Evolutionary conservation across 2,888 invertebrate species (phyloP), one percentile per base, ranked within the genome.

Genomic region (Elmis aenea): DNA sequence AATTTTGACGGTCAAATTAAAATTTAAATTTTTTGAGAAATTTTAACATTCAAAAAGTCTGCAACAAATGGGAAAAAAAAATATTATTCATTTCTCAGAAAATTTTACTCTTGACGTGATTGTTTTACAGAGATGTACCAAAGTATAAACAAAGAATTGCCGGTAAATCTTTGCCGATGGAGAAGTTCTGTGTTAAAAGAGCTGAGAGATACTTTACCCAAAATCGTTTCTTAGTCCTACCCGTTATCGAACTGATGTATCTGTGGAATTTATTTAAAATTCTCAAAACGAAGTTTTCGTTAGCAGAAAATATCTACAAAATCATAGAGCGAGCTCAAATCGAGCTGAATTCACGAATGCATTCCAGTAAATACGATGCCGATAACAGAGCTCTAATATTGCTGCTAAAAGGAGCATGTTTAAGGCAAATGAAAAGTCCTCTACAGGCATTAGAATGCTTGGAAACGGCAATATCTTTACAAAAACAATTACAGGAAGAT

Each of bases 131-230:
- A 51, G 77, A 83, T 52, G 88, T 90, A 3, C 87, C 93, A 2
- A 73, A 74, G 32, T 81, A 82, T 65, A 91, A 90, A 57, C 89
- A 93, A 60, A 77, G 88, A 37, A 89, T 96, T 34, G 94, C 95
- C 15, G 96, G 97, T 0, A 96, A 96, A 69, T 95, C 95, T 0
- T 69, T 97, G 46, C 96, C 97, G 1, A 85, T 95, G 80, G 96
- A 97, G 68, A 97, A 97, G 67, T 96, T 95, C 68, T 85, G 87
- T 26, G 79, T 89, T n/a, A 85, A 83, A 59, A 89, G 91, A 52
- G 79, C 90, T 25, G 79, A 81, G 48, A 76, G 92, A 30, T 95
- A 81, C 67, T 75, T 79, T 43, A 74, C 75, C 20, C 91, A 93
- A 63, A 77, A 81, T 30, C 75, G 81, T 31, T 72, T 71, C 22